Base-by-base conservation (phyloP, 2,888 invertebrate species). In the Marasmarcha lunaedactyla region DNA sequence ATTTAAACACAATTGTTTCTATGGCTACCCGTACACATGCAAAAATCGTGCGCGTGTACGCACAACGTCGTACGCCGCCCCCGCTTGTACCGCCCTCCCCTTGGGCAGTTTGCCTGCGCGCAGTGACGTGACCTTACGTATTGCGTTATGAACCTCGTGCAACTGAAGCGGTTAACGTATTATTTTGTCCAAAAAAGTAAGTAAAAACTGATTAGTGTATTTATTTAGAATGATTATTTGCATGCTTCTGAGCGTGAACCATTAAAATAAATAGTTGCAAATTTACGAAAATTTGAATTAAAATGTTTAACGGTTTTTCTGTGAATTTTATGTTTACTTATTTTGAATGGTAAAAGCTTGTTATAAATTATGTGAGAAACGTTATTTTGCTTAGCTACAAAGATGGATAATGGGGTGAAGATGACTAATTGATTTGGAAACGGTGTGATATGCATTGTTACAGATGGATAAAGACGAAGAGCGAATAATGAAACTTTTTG, bases 301-400 rank as follows among this genome's bases (percentile, higher is more conserved):
- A n/a, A n/a, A n/a, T 26, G 13, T 13, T 20, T 36, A 36, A 36
- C 36, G 15, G 36, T 37, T 37, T 25, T 37, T 26, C 37, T 37
- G 14, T 13, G 37, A 13, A 26, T 37, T 20, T 25, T 36, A 36
- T 36, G 12, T 26, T 36, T 15, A 12, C 36, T 36, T 15, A 36
- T 36, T 36, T 36, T 36, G 36, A 25, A 36, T 25, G 20, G 12
- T 36, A 12, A 36, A 26, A 2, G 25, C 36, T 30, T 2, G 11
- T 30, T 2, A 30, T 30, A 30, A 30, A 30, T 30, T 7, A 36
- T 26, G 25, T 36, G n/a, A 20, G 12, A 36, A 36, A 12, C 36
- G 26, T 36, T 12, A 27, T 37, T 37, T 11, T 37, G 37, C 12
- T 37, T 10, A 37, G 37, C 25, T 15, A 36, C 25, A 20, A 20